Base-by-base conservation (phyloP, 2,113 vertebrate species). In the Saccopteryx leptura region DNA sequence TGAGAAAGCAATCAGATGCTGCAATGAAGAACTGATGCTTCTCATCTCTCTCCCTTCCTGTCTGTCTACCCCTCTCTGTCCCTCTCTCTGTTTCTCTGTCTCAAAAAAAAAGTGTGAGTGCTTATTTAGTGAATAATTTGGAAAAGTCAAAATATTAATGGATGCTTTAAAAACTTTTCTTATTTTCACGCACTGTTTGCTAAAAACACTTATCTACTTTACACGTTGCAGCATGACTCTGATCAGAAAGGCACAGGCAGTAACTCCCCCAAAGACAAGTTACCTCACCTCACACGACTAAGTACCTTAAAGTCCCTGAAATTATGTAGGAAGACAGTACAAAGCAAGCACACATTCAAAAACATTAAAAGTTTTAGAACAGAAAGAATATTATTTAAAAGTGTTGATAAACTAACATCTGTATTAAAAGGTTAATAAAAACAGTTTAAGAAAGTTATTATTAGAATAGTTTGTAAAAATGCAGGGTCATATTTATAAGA, bases 131-230 rank as follows among this genome's bases (percentile, higher is more conserved):
- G 17, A 58, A 31, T 52, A 82, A 82, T 87, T 80, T 80, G 19
- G 33, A 81, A 89, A 95, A 85, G 24, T 2, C 68, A 91, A 96
- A 90, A 92, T 26, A 83, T 21, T 79, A 90, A 46, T 56, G 58
- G 15, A 79, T 50, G 21, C 60, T 48, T 82, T 76, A n/a, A 95
- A 79, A 15, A 23, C 26, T 74, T 82, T 71, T 56, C 39, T 84
- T n/a, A 26, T 54, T 26, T 75, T 79, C 84, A 92, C 26, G 89
- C 3, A 48, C 19, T 71, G 7, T 61, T 88, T 76, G 60, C 13
- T 23, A 61, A 82, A 89, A 74, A 86, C 28, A 71, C 76, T 80
- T 66, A 63, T 52, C 65, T 82, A 33, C 89, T 84, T 84, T 52
- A 69, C 84, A 48, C 18, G 76, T 65, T 10, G 91, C 18, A 71